Evolutionary conservation across 2,113 vertebrate species (phyloP), one percentile per base, ranked within the genome.

Genomic region (Nesoenas mayeri): DNA sequence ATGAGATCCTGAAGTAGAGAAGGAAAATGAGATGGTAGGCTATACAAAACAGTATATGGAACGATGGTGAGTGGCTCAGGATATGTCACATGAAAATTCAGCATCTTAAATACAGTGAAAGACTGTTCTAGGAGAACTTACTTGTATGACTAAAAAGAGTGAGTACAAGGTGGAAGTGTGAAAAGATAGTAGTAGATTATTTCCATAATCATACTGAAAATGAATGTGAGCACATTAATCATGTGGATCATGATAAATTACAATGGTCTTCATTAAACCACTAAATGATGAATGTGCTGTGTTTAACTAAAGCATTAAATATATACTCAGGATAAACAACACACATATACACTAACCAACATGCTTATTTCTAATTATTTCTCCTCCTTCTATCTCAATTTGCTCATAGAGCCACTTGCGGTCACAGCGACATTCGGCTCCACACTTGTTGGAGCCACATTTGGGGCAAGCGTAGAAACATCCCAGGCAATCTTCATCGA

Each of bases 351-450:
- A 26, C 93, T 98, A 99, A 50, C 97, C 79, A 40, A 96, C 98
- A 5, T 98, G 99, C 93, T 99, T 99, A 81, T 99, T 99, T 54
- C 98, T 98, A 81, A 99, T 99, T 91, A 99, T 98, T 93, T 99
- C 99, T 5, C 99, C 99, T 3, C 99, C 99, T 96, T 99, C 99
- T 11, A 99, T 99, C 93, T 99, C 99, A 74, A 99, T 99, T 93
- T 99, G 99, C 91, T 99, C 99, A 53, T 99, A 99, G 0, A 99
- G 97, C 99, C 99, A 99, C 97, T 99, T 99, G 95, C 99, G 98
- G 97, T 99, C 99, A 13, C 99, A 99, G 94, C 99, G 99, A 64
- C 99, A 99, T 36, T 99, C 99, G 0, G 98, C 98, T 19, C 99
- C 99, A 3, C 99, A 99, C 78, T 99, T 99, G 96, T 98, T 98